These are phyloP conservation scores for Eupsittula cactorum DNA, from an alignment of 2,113 vertebrate species.

Conservation along the genomic window DNA sequence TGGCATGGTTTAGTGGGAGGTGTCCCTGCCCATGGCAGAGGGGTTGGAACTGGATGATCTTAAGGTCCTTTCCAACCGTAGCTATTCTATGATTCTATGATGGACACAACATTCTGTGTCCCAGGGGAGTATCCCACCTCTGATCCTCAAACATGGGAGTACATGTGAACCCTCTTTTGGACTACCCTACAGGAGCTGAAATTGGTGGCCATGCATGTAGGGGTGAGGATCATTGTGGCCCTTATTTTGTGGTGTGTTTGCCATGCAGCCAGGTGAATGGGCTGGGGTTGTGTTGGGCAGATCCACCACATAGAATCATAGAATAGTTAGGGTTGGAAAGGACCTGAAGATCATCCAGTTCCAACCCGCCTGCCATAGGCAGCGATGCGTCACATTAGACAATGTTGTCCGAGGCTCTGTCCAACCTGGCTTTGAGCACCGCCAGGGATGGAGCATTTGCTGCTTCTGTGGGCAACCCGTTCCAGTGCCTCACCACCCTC, in stretches of 20 bases:
- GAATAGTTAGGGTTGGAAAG: neutral
- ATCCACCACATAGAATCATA: neutral
- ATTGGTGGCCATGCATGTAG: fast-evolving
- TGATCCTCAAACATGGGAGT: neutral
- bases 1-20: too few relatives aligned
- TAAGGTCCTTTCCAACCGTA: too few relatives aligned
- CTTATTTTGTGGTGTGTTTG: fast-evolving
- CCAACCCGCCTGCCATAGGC: neutral
- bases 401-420: neutral
- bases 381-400: neutral
- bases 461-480: neutral
- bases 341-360: neutral
- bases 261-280: fast-evolving
- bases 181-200: fast-evolving
- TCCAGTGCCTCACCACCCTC: neutral
- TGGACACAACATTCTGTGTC: fast-evolving
- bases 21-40: too few relatives aligned
- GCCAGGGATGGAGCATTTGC: neutral
- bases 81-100: neutral
- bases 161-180: neutral
- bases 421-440: neutral
- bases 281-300: neutral
- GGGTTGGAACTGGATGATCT: too few relatives aligned
- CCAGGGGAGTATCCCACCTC: neutral
- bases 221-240: neutral